Evolutionary conservation across 2,888 invertebrate genomes (phyloP), one percentile per base, ranked within the genome.

Genomic region (Bursaphelenchus okinawaensis): DNA sequence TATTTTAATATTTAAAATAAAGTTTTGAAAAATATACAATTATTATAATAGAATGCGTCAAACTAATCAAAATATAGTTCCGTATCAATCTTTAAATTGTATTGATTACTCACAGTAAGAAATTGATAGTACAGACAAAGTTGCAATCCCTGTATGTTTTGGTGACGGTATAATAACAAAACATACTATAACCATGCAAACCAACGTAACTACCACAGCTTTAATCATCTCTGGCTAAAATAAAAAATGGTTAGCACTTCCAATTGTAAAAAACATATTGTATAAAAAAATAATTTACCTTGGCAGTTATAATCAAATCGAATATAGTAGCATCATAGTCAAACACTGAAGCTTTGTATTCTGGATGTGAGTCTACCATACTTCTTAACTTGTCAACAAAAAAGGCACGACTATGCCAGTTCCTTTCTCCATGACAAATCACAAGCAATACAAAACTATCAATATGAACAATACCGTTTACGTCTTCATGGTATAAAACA

Each of bases 301-400:
- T 74, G 26, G 78, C 78, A n/a, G 74, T 72, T 24, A 77, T 74
- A 31, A 80, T 80, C 29, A 80, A 64, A 55, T 80, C 80, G 55
- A 76, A 79, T 58, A 80, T 76, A 16, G 79, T 79, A n/a, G 76
- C 68, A 66, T 80, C 80, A 56, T 80, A 80, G 63, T 80, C 80
- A 66, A 77, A 80, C 3, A 80, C 68, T 8, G 74, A 69, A 7
- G 69, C 71, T 23, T 76, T 69, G 59, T 73, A 77, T 52, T 74
- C 65, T 9, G 77, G 70, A 61, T 74, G 77, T 28, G 65, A 67
- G 52, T 74, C 76, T 8, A 77, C 68, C 23, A 80, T 64, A 7
- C 67, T 40, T 7, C 80, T 65, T 0, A 75, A 57, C 19, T 71
- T 59, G 20, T 77, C 76, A 12, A 79, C 58, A 51, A 68, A 50